A percentile compares a stretch with the other conserved stretches of the same genome.
phyloP scores from a whole-genome alignment of 2,113 vertebrate species.

The Pardalotus punctatus region DNA sequence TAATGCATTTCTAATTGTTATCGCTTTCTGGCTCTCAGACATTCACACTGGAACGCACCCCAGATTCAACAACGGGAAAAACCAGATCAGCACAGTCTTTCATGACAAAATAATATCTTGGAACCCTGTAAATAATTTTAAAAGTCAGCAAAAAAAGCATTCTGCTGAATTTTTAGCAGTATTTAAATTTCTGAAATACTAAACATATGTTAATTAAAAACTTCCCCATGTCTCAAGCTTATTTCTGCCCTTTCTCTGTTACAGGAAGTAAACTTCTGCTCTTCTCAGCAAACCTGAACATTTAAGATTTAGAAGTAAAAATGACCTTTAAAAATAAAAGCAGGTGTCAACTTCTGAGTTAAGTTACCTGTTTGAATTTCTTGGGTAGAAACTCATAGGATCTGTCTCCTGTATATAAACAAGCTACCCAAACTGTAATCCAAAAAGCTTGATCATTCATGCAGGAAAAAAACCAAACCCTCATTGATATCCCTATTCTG shows the following conservation, averaged over 20 bases:
- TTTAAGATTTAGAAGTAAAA: neutral
- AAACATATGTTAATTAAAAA: neutral
- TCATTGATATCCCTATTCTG: neutral
- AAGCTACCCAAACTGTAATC: neutral
- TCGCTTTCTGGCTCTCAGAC: neutral
- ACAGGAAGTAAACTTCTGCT: neutral
- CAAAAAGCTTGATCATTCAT: neutral
- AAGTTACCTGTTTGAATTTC: accelerated
- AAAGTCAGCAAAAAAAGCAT: neutral
- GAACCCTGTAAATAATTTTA: neutral
- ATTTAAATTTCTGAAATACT: neutral
- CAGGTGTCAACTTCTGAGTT: neutral
- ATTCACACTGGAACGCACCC: neutral
- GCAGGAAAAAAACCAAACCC: neutral
- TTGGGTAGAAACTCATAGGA: neutral
- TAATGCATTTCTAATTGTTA: neutral
- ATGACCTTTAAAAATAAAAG: neutral
- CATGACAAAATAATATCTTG: neutral
- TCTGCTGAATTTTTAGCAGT: neutral
- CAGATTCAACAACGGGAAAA: neutral
- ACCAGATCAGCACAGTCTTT: neutral
- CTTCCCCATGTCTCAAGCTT: neutral
- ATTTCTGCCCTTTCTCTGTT: neutral
- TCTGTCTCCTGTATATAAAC: neutral
- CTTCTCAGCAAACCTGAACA: neutral